Evolutionary conservation across 2,888 invertebrate genomes (phyloP), one percentile per base, ranked within the genome.

Genomic region (Eupithecia exiguata): DNA sequence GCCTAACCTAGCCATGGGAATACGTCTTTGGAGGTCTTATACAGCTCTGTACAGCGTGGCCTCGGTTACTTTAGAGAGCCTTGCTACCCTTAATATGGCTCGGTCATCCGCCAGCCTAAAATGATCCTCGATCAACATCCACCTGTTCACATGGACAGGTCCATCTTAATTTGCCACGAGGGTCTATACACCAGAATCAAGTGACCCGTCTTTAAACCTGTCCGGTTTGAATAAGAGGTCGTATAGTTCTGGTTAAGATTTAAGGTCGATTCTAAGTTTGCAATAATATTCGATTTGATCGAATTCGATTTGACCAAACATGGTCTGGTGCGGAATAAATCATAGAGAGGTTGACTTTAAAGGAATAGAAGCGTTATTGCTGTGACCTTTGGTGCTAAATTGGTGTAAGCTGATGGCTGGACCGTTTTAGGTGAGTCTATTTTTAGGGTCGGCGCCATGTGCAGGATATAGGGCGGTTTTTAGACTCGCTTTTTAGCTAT

Each of bases 261-360:
- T 78, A 85, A 89, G 87, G 88, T 85, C 87, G 81, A 74, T 73
- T 82, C 82, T 82, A 84, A 83, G 84, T 86, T 86, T 83, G 82
- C 75, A 61, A 73, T 70, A 83, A 77, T 81, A 82, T 83, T n/a
- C n/a, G n/a, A n/a, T n/a, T n/a, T n/a, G n/a, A n/a, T n/a, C n/a
- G 80, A 74, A 84, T 86, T 87, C 84, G 86, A 89, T 90, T 89
- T 91, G 86, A 83, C 91, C 91, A 88, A 84, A 90, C 79, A 88
- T 82, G 89, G 90, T 77, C 72, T 80, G 80, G 84, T 80, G 5
- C 25, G 71, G 81, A 75, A 84, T 90, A 89, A 89, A 77, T 89
- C 90, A 90, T 86, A 79, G 36, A 65, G 43, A 36, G 79, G 74
- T 77, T 58, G 75, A 74, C 84, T 82, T 82, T 82, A 84, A 82